phyloP scores from a whole-genome alignment of 2,113 vertebrate species.

The Leptosomus discolor region DNA sequence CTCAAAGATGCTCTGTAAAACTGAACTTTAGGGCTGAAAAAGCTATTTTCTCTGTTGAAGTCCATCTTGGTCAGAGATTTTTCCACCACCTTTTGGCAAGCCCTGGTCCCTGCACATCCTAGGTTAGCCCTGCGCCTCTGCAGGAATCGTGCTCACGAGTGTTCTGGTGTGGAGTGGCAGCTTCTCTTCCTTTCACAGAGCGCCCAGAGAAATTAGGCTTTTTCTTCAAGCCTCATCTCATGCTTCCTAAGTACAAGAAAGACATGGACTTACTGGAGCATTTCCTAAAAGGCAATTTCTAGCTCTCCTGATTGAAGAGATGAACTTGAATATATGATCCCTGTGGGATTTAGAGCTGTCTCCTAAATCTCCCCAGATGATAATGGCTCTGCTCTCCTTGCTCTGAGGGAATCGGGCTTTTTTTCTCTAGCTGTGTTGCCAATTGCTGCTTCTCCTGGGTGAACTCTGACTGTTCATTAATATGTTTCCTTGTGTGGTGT shows the following conservation, averaged over 20 bases:
- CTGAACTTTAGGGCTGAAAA: not conserved
- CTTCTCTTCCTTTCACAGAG: not conserved
- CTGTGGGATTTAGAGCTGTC: not conserved
- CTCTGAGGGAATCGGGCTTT: not conserved
- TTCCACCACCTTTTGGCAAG: not conserved
- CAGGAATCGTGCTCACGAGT: not conserved
- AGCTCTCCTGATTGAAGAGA: not conserved
- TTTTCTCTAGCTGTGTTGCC: not conserved
- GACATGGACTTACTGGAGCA: too few relatives aligned
- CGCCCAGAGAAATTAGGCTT: not conserved
- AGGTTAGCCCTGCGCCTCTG: not conserved
- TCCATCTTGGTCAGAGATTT: not conserved
- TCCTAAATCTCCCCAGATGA: conserved; percentile 28
- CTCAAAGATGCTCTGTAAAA: not conserved
- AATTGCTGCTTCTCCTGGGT: not conserved
- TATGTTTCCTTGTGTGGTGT: accelerated
- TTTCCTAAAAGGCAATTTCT: conserved; percentile 6
- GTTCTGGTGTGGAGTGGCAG: not conserved
- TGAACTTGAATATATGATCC: not conserved
- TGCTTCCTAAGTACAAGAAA: too few relatives aligned
- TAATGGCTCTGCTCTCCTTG: not conserved
- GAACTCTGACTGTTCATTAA: not conserved
- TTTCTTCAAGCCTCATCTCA: not conserved
- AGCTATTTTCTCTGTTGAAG: not conserved
- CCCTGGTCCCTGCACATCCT: not conserved